Conservation (phyloP, 2,797 vertebrate genomes). For the Merluccius polli region DNA sequence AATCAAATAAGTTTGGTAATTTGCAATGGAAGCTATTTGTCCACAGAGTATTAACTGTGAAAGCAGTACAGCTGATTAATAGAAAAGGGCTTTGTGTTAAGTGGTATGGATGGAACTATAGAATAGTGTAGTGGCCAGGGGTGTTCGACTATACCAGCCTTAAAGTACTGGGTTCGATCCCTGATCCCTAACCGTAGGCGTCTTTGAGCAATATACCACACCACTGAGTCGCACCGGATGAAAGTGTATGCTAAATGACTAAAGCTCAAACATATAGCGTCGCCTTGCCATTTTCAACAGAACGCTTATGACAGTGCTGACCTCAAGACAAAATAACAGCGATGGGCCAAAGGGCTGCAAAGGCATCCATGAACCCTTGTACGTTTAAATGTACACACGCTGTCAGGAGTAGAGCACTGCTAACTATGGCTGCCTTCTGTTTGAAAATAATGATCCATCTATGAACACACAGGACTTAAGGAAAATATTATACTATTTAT, state of each 20-base stretch:
- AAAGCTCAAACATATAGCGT: too few relatives aligned
- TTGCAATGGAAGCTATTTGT: constrained; percentile 2
- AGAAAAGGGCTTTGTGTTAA: not conserved
- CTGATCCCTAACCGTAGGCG: not conserved
- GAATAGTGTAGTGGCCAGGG: not conserved
- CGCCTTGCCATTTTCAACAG: too few relatives aligned
- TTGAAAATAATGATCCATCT: not conserved
- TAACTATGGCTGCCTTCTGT: not conserved
- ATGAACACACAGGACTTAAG: constrained; percentile 1
- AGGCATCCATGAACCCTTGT: not conserved
- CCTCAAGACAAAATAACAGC: not conserved
- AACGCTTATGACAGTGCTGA: too few relatives aligned
- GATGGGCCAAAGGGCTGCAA: not conserved
- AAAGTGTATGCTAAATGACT: not conserved
- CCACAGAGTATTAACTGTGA: constrained; percentile 17
- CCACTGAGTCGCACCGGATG: not conserved
- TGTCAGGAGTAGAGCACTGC: not conserved
- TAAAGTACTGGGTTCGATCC: not conserved
- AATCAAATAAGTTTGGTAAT: not conserved
- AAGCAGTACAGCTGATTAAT: constrained; percentile 31
- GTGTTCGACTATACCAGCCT: not conserved
- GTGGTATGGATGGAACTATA: not conserved
- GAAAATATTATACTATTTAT: constrained; percentile 5
- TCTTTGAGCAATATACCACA: not conserved
- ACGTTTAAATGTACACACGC: not conserved